Evolutionary conservation across 2,888 invertebrate species (phyloP).

Genomic region (Drosophila phalerata): DNA sequence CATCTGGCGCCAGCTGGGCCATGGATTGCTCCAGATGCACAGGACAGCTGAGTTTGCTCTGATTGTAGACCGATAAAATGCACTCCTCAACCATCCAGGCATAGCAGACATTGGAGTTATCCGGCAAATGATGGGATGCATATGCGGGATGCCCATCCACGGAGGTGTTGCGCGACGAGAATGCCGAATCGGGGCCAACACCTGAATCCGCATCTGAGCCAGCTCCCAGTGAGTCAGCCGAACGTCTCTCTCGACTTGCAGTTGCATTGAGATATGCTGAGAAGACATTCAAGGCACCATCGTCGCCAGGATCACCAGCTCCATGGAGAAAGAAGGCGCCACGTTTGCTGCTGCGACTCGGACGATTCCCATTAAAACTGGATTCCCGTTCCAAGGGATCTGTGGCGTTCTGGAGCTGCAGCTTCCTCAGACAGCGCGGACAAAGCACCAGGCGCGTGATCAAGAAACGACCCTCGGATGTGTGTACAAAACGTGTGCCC

Average conservation of each 20-base stretch:
- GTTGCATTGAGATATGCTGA: conserved; percentile 82
- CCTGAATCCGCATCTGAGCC: conserved; percentile 94
- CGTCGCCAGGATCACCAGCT: conserved; percentile 72
- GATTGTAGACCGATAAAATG: conserved; percentile 94
- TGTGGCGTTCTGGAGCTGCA: conserved; percentile 72
- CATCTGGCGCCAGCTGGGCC: conserved; percentile 95
- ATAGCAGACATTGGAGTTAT: conserved; percentile 87
- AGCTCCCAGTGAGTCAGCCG: conserved; percentile 86
- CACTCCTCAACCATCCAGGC: conserved; percentile 98
- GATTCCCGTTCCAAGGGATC: conserved; percentile 73
- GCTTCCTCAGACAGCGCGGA: conserved; percentile 91
- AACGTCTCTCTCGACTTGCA: conserved; percentile 77
- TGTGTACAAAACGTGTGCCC: conserved; percentile 98
- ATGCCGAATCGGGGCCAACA: conserved; percentile 92
- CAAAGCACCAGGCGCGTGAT: conserved; percentile 98
- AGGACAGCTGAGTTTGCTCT: conserved; percentile 91
- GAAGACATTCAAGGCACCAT: conserved; percentile 78
- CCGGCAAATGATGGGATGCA: conserved; percentile 78
- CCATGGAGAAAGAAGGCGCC: conserved; percentile 68
- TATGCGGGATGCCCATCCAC: conserved; percentile 90
- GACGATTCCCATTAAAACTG: conserved; percentile 59
- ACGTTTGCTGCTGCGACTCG: conserved; percentile 69
- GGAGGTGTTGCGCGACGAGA: conserved; percentile 93
- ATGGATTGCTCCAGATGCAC: conserved; percentile 91
- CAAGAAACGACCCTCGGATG: conserved; percentile 97